A percentile compares a stretch with the other conserved stretches of the same genome.
phyloP scores from a whole-genome alignment of 2,888 invertebrate species.

The Cyclophora punctaria region DNA sequence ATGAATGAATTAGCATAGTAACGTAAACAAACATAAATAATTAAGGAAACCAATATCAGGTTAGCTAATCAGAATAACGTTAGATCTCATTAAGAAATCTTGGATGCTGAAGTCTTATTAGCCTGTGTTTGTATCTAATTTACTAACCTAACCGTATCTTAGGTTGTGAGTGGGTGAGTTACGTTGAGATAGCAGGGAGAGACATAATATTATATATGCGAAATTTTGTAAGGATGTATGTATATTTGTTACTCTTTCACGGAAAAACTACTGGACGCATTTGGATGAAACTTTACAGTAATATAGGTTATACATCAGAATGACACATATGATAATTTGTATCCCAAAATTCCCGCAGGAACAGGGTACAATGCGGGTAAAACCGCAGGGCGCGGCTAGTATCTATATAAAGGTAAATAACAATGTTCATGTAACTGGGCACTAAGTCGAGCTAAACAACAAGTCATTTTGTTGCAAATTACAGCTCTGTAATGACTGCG shows the following conservation, averaged over 20 bases:
- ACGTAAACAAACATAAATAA: not conserved
- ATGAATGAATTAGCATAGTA: not conserved
- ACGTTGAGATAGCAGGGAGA: not conserved
- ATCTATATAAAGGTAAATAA: constrained; percentile 3
- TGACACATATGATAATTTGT: too few relatives aligned
- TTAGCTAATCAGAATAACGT: constrained; percentile 16
- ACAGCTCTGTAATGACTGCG: too few relatives aligned
- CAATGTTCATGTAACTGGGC: not conserved
- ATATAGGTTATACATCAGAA: too few relatives aligned
- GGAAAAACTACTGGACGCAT: too few relatives aligned
- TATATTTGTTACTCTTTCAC: too few relatives aligned
- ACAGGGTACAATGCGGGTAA: too few relatives aligned
- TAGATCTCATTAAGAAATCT: constrained; percentile 16
- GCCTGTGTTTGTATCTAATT: constrained; percentile 4
- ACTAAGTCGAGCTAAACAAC: not conserved
- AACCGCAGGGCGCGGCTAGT: too few relatives aligned
- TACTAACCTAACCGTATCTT: not conserved
- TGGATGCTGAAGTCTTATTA: not conserved
- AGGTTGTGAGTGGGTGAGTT: not conserved
- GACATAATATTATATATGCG: constrained; percentile 14
- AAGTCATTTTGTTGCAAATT: too few relatives aligned
- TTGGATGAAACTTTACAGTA: too few relatives aligned
- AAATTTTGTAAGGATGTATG: too few relatives aligned
- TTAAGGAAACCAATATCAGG: not conserved
- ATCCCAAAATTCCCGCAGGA: too few relatives aligned